Evolutionary conservation across 92 coral and sea anemone genomes (phyloP), one percentile per base, ranked within the genome.

Genomic region (Phenganax marumi): DNA sequence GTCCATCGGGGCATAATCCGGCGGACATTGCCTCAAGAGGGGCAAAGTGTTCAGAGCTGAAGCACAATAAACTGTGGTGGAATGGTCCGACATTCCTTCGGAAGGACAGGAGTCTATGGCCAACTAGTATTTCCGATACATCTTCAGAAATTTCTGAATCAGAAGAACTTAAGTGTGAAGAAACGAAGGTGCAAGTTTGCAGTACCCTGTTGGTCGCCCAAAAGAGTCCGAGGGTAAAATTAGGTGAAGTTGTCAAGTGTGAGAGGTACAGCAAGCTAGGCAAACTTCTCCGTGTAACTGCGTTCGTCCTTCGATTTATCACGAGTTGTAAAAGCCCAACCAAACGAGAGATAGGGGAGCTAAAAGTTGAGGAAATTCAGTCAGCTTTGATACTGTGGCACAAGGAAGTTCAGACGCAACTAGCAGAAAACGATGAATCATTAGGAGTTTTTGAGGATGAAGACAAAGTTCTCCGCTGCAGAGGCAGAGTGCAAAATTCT

Each of bases 11-110:
- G 10, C 50, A 52, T 17, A 83, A 87, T 26, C 87, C 85, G 61
- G 76, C 80, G 83, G 90, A 83, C 53, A 54, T 82, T 12, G 70
- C 86, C 49, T 82, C 86, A 23, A 76, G 86, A 50, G 84, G 84
- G 47, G 53, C 76, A 14, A 80, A 86, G 66, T 19, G 53, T 18
- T 80, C 82, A 25, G 81, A 80, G 8, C 52, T 86, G 46, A 72
- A 56, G 54, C 16, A 61, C 33, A 70, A 50, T 23, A n/a, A n/a
- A 24, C 49, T 68, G 52, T 81, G 85, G 78, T 81, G 69, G 85
- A 83, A 47, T 1, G 86, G 82, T 23, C 82, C 82, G 13, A 52
- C 18, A 50, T 75, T 74, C 26, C 75, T 75, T 14, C 25, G 63
- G 52, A 62, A 60, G 39, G 25, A 56, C 6, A 5, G 17, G 8